phyloP scores from a whole-genome alignment of 2,113 vertebrate species.

The Coregonus clupeaformis region DNA sequence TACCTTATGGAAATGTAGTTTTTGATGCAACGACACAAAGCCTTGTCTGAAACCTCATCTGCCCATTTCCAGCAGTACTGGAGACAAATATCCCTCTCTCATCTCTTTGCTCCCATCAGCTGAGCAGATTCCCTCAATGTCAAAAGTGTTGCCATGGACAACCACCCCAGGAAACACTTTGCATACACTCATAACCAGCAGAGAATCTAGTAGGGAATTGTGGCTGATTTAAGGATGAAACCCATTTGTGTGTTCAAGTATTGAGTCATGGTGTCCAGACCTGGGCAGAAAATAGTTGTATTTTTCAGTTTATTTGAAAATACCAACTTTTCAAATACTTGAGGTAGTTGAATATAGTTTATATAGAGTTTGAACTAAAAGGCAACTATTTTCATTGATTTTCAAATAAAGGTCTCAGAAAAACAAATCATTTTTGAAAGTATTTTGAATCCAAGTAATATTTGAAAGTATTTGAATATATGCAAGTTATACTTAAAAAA shows the following conservation, averaged over 20 bases:
- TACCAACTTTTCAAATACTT: no score
- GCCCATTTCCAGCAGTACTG: not conserved
- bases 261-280: constrained; percentile 8
- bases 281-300: no score
- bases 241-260: constrained; percentile 4
- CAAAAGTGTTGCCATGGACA: not conserved
- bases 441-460: no score
- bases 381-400: no score
- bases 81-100: not conserved
- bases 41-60: not conserved
- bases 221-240: constrained; percentile 6
- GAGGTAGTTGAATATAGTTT: no score
- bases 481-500: no score
- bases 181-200: not conserved
- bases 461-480: no score
- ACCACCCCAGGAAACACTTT: not conserved
- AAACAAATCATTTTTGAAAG: no score
- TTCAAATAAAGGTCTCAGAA: no score
- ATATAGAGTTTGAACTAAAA: no score
- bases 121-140: constrained; percentile 2
- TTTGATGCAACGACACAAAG: not conserved
- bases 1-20: not conserved
- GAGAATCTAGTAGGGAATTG: not conserved
- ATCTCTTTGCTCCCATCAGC: not conserved
- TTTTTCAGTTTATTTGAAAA: no score